Evolutionary conservation across 2,888 invertebrate species (phyloP), one percentile per base, ranked within the genome.

Genomic region (Scaptomyza polygonia): DNA sequence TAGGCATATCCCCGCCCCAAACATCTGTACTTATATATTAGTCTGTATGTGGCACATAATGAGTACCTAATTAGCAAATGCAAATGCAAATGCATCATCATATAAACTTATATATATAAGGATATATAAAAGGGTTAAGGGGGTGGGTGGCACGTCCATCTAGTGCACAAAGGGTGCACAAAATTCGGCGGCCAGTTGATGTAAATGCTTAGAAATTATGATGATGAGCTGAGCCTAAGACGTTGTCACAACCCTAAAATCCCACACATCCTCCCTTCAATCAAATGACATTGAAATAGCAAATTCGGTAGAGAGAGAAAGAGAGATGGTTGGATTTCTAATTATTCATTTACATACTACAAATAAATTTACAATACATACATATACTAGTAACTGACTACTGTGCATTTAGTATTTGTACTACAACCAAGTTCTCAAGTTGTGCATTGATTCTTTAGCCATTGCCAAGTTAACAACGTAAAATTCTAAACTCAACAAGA

Each of bases 51-150:
- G 21, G 21, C 48, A 48, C 32, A 48, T 48, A 48, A 48, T 48
- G 32, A 48, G 48, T 48, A 48, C 21, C 48, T 48, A 48, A 48
- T 48, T 48, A 48, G 48, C 9, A 32, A 32, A n/a, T 21, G 32
- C 18, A 27, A 16, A 44, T 43, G n/a, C 21, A 27, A 5, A 29
- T 44, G n/a, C 25, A 27, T 3, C 7, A 16, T 16, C 12, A 47
- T 32, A 32, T 12, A 34, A 7, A 14, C 14, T 14, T 14, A n/a
- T 34, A 29, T 29, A 14, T 8, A 1, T 36, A 14, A 8, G 5
- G 14, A 14, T 36, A n/a, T 32, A 30, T 14, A 36, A 3, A 36
- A 14, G 34, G 34, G 5, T n/a, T n/a, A 9, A 30, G 30, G 30
- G 9, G 34, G n/a, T 27, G 36, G 14, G 14, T 14, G 36, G 16